Conservation (phyloP, 2,113 vertebrate genomes). For the Phalacrocorax aristotelis region DNA sequence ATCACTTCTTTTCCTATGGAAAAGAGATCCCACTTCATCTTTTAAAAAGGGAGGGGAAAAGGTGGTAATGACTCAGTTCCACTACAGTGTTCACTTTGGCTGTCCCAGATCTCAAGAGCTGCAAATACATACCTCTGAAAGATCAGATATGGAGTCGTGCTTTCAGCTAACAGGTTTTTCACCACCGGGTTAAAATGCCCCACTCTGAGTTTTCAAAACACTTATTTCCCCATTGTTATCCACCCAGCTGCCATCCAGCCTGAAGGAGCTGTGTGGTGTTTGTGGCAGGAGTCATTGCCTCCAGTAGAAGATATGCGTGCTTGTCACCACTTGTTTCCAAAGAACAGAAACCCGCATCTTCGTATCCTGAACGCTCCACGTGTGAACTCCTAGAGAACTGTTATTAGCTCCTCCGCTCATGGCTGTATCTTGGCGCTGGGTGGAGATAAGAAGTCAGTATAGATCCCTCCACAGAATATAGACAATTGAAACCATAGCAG, state of each 20-base stretch:
- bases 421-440: neutral
- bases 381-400: neutral
- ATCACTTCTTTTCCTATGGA: neutral
- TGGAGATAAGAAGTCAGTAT: neutral
- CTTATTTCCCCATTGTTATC: neutral
- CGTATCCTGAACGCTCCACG: accelerated
- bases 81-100: neutral
- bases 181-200: neutral
- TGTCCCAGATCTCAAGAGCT: neutral
- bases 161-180: neutral
- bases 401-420: neutral
- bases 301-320: accelerated
- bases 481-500: neutral
- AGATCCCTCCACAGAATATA: neutral
- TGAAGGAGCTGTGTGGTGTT: neutral
- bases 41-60: neutral
- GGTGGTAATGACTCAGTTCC: neutral
- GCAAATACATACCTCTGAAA: neutral
- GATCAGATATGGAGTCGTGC: neutral
- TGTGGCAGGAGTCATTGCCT: neutral
- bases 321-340: neutral
- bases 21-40: neutral
- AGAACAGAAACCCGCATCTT: neutral
- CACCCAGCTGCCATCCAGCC: neutral
- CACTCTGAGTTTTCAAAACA: neutral